Base-by-base conservation (phyloP, 2,797 vertebrate species). In the Eospalax fontanierii region DNA sequence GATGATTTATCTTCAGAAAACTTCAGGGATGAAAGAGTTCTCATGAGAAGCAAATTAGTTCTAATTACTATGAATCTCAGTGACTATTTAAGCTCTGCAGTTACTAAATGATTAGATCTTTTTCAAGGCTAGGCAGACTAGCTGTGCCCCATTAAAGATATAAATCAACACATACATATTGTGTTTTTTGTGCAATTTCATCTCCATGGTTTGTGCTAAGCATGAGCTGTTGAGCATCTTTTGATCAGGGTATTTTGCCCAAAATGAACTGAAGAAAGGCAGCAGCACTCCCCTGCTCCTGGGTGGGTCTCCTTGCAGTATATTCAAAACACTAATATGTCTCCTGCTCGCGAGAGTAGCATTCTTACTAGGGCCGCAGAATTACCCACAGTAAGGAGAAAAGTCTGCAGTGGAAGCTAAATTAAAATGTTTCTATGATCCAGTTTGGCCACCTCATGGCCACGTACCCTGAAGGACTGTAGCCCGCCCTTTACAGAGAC, bases 31-130 rank as follows among this genome's bases (percentile, higher is more conserved):
- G 68, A 89, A 81, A 93, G 74, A 14, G 10, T 18, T 30, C 50
- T 78, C 59, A 28, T 87, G 28, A 96, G 95, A 97, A 93, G 54
- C 57, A 97, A 96, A 96, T 95, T 94, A 96, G 59, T 93, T 95
- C 78, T 95, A 96, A 93, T 90, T 95, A 71, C 91, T 90, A 71
- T 87, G 50, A 97, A 88, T 93, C 76, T 96, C 84, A 86, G 82
- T 89, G 93, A 84, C 57, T 78, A 75, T 61, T 94, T 93, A 94
- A 96, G 74, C 65, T 38, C 43, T 87, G 40, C 65, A 94, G n/a
- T 96, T 96, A 71, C 30, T 63, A 97, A 97, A 95, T 91, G 96
- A 89, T 90, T 94, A 70, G 18, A 59, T 87, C 65, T 95, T 92
- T 95, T 91, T 92, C 78, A 91, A 87, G 61, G 74, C 96, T 38